Evolutionary conservation across 2,888 invertebrate species (phyloP).

Genomic region (Ormia ochracea): DNA sequence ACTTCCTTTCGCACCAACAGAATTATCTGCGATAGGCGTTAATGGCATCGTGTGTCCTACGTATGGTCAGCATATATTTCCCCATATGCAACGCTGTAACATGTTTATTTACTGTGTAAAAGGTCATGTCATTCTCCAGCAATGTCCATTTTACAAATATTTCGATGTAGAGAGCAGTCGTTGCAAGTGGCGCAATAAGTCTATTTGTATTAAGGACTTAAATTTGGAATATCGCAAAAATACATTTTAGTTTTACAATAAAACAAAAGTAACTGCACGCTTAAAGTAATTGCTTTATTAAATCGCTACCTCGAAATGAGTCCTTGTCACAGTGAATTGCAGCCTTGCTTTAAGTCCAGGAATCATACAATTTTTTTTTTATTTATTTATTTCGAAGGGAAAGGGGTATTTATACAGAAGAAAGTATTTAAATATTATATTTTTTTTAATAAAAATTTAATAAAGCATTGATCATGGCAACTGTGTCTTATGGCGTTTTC

Average conservation of each 20-base stretch:
- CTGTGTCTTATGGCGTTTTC: too few relatives aligned
- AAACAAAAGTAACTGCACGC: too few relatives aligned
- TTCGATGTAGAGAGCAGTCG: conserved; percentile 71
- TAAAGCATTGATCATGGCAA: too few relatives aligned
- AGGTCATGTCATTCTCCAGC: conserved; percentile 73
- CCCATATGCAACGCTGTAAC: conserved; percentile 73
- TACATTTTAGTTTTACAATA: conserved; percentile 25
- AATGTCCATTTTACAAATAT: conserved; percentile 74
- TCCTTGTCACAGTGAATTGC: too few relatives aligned
- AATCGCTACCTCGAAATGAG: too few relatives aligned
- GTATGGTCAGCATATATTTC: conserved; percentile 73
- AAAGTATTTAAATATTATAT: too few relatives aligned
- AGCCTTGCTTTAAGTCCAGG: too few relatives aligned
- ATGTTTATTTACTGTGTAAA: conserved; percentile 75
- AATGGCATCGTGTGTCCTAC: conserved; percentile 67
- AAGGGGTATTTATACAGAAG: too few relatives aligned
- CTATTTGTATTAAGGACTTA: conserved; percentile 71
- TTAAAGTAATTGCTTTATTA: too few relatives aligned
- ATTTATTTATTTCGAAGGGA: too few relatives aligned
- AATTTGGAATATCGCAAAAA: conserved; percentile 65
- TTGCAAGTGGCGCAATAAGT: conserved; percentile 71
- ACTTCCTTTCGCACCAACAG: background rate
- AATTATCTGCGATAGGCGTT: background rate
- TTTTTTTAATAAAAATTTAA: too few relatives aligned
- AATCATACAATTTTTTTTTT: too few relatives aligned